These are phyloP conservation scores for Pseudorhiza aurosa DNA, from an alignment of 30 jellyfish, hydroid and myxozoan species.

Conservation along the genomic window DNA sequence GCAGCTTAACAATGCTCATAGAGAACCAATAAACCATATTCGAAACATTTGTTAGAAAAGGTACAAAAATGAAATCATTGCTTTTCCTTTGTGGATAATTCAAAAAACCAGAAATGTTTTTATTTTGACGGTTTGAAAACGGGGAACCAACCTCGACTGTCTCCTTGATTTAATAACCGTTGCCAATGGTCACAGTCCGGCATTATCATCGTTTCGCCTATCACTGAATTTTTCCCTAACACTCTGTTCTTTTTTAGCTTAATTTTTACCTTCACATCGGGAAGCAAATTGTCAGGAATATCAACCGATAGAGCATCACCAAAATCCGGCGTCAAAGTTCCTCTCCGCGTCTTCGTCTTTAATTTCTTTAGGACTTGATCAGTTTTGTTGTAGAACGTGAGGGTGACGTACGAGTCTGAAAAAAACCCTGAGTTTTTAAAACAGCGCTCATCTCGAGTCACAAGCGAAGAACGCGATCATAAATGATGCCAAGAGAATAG, in stretches of 20 bases:
- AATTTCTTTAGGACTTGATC: constrained; percentile 66
- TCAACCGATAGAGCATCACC: constrained; percentile 51
- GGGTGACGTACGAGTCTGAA: constrained; percentile 83
- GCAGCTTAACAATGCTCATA: too few relatives aligned
- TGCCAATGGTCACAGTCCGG: constrained; percentile 80
- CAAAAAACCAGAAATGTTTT: not conserved
- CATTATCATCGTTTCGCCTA: constrained; percentile 57
- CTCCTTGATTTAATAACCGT: constrained; percentile 58
- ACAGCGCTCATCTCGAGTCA: too few relatives aligned
- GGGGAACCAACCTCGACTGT: constrained; percentile 80
- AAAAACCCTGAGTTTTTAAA: too few relatives aligned
- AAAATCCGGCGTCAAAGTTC: constrained; percentile 78
- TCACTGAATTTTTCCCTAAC: constrained; percentile 48
- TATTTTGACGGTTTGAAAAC: constrained; percentile 62
- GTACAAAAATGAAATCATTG: too few relatives aligned
- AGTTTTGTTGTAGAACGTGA: constrained; percentile 70
- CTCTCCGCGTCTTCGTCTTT: constrained; percentile 62
- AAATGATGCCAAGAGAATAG: too few relatives aligned
- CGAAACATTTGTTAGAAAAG: too few relatives aligned
- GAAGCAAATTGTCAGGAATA: constrained; percentile 84
- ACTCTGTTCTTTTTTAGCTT: constrained; percentile 51
- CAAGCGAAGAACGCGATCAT: too few relatives aligned
- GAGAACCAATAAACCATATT: too few relatives aligned
- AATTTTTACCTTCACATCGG: constrained; percentile 69
- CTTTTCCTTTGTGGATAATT: too few relatives aligned